Evolutionary conservation across 2,888 invertebrate species (phyloP).

Genomic region (Drosophila percnosoma): DNA sequence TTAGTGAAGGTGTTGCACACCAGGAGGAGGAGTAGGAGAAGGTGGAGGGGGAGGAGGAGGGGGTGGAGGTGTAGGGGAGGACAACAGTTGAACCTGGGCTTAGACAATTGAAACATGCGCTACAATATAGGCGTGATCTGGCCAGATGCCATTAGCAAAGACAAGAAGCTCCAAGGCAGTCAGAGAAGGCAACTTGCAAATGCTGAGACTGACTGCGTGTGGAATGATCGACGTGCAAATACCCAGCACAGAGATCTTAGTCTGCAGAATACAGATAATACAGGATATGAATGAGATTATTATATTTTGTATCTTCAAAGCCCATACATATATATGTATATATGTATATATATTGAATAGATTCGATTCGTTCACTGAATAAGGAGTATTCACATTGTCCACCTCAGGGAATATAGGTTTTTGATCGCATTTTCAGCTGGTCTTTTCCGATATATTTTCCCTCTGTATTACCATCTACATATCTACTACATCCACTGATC

Average conservation of each 20-base stretch:
- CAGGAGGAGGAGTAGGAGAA: neutral
- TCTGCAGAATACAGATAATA: neutral
- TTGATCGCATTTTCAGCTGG: neutral
- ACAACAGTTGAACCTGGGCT: neutral
- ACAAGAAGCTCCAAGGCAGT: conserved; percentile 11
- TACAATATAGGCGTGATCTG: conserved; percentile 37
- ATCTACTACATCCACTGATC: neutral
- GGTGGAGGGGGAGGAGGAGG: neutral
- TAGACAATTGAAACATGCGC: conserved; percentile 58
- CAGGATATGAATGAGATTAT: neutral
- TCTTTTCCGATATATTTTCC: neutral
- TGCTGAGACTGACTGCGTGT: neutral
- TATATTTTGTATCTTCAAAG: neutral
- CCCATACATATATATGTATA: no score
- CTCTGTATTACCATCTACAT: neutral
- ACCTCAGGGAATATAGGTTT: no score
- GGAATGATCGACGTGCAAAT: conserved; percentile 1
- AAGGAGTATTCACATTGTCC: neutral
- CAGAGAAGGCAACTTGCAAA: neutral
- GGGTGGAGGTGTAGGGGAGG: no score
- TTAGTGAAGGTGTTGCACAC: conserved; percentile 36
- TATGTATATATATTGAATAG: neutral
- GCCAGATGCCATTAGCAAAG: conserved; percentile 15
- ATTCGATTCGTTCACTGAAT: neutral
- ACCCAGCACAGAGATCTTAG: neutral